phyloP scores from a whole-genome alignment of 1,140 invertebrate genomes.

The Cyclargus thomasi region DNA sequence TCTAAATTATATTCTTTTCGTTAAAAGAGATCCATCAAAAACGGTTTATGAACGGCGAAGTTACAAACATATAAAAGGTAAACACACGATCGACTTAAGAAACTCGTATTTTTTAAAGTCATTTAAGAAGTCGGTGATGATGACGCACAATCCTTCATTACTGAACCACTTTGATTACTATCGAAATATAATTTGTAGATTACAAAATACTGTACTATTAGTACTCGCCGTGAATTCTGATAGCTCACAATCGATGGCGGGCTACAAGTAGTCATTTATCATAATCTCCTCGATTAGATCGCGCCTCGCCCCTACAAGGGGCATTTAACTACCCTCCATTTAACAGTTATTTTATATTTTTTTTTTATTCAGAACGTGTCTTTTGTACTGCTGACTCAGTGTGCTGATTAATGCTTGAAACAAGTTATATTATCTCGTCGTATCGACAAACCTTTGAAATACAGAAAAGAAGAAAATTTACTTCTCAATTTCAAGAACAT shows the following conservation, averaged over 20 bases:
- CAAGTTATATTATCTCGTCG: background rate
- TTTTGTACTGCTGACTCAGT: conserved; percentile 47
- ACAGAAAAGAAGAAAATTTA: background rate
- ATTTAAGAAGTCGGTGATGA: too few species aligned
- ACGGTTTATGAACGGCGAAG: too few species aligned
- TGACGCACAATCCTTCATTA: background rate
- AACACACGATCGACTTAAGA: too few species aligned
- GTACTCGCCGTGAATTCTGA: conserved; percentile 17
- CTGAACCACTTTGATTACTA: conserved; percentile 3
- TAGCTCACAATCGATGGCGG: conserved; percentile 30
- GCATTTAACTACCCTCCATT: conserved; percentile 63
- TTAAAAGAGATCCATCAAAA: too few species aligned
- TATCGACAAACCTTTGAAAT: too few species aligned
- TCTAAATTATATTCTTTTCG: too few species aligned
- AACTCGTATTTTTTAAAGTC: too few species aligned
- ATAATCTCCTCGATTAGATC: conserved; percentile 68
- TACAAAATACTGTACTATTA: conserved; percentile 16
- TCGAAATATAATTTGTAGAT: conserved; percentile 15
- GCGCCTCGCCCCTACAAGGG: conserved; percentile 52
- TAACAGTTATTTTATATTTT: conserved; percentile 64
- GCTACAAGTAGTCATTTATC: conserved; percentile 54
- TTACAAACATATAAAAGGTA: too few species aligned
- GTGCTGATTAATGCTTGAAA: conserved; percentile 28
- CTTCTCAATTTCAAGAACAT: too few species aligned
- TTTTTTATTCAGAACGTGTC: conserved; percentile 51